These are phyloP conservation scores for Podarcis raffonei DNA, from an alignment of 2,113 vertebrate genomes.

Conservation along the genomic window DNA sequence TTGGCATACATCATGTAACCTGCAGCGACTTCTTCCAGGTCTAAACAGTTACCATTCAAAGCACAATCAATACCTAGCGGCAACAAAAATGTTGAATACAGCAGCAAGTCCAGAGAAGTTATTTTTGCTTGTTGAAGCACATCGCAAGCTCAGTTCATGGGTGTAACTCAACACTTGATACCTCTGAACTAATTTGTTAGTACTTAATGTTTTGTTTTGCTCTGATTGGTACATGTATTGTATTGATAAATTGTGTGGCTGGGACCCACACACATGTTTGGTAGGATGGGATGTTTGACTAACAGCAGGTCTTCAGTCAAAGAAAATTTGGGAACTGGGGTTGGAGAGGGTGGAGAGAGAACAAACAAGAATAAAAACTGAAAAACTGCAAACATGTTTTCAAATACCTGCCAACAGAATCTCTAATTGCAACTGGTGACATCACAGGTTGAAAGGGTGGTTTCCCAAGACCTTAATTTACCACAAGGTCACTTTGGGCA, in stretches of 20 bases:
- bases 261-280: neutral
- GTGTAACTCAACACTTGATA: neutral
- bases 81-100: conserved; percentile 18
- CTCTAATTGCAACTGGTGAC: conserved; percentile 48
- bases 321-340: neutral
- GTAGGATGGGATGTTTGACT: neutral
- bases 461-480: conserved; percentile 18
- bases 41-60: conserved; percentile 26
- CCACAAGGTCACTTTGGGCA: conserved; percentile 23
- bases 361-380: neutral
- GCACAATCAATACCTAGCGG: neutral
- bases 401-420: conserved; percentile 35
- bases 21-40: conserved; percentile 12
- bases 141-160: conserved; percentile 31
- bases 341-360: neutral
- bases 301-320: conserved; percentile 5
- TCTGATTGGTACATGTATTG: neutral
- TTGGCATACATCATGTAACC: conserved; percentile 11
- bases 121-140: conserved; percentile 36
- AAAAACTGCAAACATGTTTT: neutral
- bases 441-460: conserved; percentile 39
- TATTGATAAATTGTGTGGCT: neutral
- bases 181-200: conserved; percentile 25
- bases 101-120: conserved; percentile 29
- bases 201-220: neutral